Percentiles rank a stretch among this genome's conserved stretches.
Conservation (phyloP, 2,113 vertebrate species). For the Anoplopoma fimbria region DNA sequence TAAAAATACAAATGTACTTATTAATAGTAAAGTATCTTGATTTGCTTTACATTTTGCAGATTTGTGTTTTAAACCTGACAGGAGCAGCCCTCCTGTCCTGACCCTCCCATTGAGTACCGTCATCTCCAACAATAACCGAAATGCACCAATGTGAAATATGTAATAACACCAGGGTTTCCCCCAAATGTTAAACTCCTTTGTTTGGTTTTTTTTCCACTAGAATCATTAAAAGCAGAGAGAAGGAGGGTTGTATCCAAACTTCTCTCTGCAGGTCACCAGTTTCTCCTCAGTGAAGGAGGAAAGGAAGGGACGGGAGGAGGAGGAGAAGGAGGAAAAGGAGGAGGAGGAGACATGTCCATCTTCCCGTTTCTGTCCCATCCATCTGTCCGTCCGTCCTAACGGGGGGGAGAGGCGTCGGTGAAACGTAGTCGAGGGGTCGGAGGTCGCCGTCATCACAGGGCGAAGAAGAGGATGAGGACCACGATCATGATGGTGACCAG, state of each 20-base stretch:
- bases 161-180: neutral
- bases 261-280: conserved; percentile 16
- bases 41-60: neutral
- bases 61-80: conserved; percentile 35
- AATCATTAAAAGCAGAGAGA: conserved; percentile 23
- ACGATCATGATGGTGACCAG: conserved; percentile 82
- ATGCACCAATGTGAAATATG: conserved; percentile 27
- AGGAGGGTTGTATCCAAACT: neutral
- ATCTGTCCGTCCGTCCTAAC: conserved; percentile 13
- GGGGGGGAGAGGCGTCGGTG: conserved; percentile 22
- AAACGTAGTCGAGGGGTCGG: conserved; percentile 1
- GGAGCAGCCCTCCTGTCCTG: neutral
- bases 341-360: neutral
- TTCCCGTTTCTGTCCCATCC: conserved; percentile 31
- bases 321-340: neutral
- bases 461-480: conserved; percentile 84
- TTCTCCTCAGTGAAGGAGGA: neutral
- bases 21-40: neutral
- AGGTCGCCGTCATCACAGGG: conserved; percentile 74
- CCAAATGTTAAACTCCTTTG: neutral
- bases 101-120: conserved; percentile 7
- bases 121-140: conserved; percentile 4
- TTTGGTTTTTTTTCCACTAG: neutral
- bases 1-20: neutral
- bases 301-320: neutral